phyloP scores from a whole-genome alignment of 2,113 vertebrate species.

The Dolichotis patagonum region DNA sequence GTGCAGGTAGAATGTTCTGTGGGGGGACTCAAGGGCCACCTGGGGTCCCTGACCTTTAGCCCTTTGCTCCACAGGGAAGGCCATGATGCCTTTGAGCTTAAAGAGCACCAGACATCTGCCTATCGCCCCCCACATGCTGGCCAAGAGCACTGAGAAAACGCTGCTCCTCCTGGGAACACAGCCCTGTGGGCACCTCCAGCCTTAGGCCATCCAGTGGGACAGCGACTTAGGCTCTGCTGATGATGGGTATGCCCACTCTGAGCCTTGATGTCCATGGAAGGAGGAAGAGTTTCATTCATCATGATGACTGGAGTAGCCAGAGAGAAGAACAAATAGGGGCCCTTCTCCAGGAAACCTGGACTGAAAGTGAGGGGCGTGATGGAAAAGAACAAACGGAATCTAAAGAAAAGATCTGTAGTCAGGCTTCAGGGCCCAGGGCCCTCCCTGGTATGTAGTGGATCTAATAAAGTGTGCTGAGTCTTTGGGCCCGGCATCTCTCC shows the following conservation, averaged over 20 bases:
- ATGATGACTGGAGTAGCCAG: not conserved
- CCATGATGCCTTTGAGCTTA: conserved; percentile 95
- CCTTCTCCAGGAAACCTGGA: not conserved
- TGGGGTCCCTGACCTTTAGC: not conserved
- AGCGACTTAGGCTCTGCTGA: not conserved
- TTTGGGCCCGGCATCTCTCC: not conserved
- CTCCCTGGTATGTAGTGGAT: not conserved
- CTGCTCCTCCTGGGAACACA: not conserved
- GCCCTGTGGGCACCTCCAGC: not conserved
- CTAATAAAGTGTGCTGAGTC: conserved; percentile 69
- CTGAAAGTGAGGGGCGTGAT: not conserved
- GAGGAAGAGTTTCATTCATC: not conserved
- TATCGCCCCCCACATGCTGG: conserved; percentile 88
- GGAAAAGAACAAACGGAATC: not conserved
- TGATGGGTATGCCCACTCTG: not conserved
- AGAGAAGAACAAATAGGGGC: not conserved
- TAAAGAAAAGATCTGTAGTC: not conserved
- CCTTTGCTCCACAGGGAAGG: conserved; percentile 90
- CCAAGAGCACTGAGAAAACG: conserved; percentile 71
- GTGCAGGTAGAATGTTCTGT: not conserved
- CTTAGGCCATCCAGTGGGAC: not conserved
- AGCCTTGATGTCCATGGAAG: not conserved
- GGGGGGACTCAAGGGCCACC: not conserved
- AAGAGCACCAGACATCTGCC: conserved; percentile 91
- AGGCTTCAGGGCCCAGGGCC: not conserved